A percentile compares a stretch with the other conserved stretches of the same genome.
phyloP scores from a whole-genome alignment of 2,888 invertebrate species.

The Trissolcus japonicus region DNA sequence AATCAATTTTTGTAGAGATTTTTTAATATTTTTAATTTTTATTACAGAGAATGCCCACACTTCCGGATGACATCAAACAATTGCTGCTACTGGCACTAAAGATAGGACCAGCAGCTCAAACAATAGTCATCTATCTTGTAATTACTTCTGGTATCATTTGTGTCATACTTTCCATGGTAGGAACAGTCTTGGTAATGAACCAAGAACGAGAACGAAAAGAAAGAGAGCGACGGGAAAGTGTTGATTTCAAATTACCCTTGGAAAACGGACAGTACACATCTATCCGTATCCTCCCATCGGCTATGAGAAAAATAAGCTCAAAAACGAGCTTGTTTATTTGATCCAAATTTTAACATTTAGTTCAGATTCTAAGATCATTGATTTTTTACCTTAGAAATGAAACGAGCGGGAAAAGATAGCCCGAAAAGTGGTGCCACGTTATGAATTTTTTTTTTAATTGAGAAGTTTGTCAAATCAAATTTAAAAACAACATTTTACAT shows the following conservation, averaged over 20 bases:
- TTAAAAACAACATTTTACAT: no score
- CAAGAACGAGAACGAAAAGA: slow-evolving; percentile 63
- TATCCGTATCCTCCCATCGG: slow-evolving; percentile 70
- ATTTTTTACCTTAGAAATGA: no score
- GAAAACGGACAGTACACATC: slow-evolving; percentile 72
- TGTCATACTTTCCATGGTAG: slow-evolving; percentile 66
- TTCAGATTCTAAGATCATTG: no score
- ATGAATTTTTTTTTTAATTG: no score
- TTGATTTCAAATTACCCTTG: slow-evolving; percentile 71
- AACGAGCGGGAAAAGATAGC: no score
- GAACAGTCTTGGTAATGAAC: slow-evolving; percentile 67
- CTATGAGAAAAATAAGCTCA: slow-evolving; percentile 72
- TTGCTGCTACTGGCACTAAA: slow-evolving; percentile 63
- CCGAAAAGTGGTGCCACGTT: no score
- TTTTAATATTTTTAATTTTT: not conserved
- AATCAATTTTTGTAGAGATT: not conserved
- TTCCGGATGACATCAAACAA: slow-evolving; percentile 61
- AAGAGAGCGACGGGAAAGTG: slow-evolving; percentile 65
- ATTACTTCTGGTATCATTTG: slow-evolving; percentile 65
- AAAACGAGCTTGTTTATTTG: slow-evolving; percentile 69
- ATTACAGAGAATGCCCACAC: slow-evolving; percentile 63
- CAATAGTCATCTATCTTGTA: slow-evolving; percentile 64
- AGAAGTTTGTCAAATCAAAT: no score
- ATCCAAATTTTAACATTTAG: not conserved
- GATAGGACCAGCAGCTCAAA: slow-evolving; percentile 67